A percentile compares a stretch with the other conserved stretches of the same genome.
Conservation (phyloP, 2,888 invertebrate genomes). For the Platerodrilus igneus region DNA sequence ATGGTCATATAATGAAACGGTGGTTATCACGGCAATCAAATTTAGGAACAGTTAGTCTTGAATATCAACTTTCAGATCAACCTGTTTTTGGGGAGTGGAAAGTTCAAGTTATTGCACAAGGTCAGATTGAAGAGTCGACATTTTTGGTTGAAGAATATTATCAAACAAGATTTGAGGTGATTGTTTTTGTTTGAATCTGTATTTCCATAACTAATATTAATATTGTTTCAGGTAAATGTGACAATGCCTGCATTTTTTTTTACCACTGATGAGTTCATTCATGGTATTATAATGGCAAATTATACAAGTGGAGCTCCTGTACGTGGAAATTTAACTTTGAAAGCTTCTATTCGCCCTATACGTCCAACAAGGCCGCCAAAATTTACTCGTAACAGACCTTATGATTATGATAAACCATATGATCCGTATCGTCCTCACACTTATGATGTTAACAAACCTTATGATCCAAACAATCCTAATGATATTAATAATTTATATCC, state of each 20-base stretch:
- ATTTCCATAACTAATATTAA: constrained; percentile 7
- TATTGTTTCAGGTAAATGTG: constrained; percentile 69
- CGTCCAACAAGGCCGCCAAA: constrained; percentile 11
- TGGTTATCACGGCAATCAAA: constrained; percentile 93
- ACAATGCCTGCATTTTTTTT: constrained; percentile 94
- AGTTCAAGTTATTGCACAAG: constrained; percentile 82
- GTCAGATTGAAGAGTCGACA: constrained; percentile 78
- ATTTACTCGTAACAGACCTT: constrained; percentile 10
- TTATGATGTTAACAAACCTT: constrained; percentile 6
- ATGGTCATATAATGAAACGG: constrained; percentile 79
- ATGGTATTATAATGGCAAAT: constrained; percentile 88
- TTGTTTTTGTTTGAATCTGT: constrained; percentile 15
- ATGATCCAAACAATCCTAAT: constrained; percentile 7
- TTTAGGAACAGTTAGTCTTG: constrained; percentile 87
- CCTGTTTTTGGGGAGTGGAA: constrained; percentile 91
- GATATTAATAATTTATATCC: constrained; percentile 20
- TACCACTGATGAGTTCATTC: constrained; percentile 76
- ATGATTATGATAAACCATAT: constrained; percentile 5
- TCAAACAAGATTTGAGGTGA: constrained; percentile 85
- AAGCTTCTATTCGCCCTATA: constrained; percentile 71
- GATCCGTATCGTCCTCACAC: constrained; percentile 1
- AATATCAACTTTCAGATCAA: constrained; percentile 86
- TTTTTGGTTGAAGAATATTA: constrained; percentile 94
- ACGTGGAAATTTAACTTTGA: constrained; percentile 80
- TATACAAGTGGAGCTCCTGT: constrained; percentile 93